A percentile compares a stretch with the other conserved stretches of the same genome.
These are phyloP conservation scores for Rhagonycha fulva DNA, from an alignment of 2,888 invertebrate genomes.

Conservation along the genomic window DNA sequence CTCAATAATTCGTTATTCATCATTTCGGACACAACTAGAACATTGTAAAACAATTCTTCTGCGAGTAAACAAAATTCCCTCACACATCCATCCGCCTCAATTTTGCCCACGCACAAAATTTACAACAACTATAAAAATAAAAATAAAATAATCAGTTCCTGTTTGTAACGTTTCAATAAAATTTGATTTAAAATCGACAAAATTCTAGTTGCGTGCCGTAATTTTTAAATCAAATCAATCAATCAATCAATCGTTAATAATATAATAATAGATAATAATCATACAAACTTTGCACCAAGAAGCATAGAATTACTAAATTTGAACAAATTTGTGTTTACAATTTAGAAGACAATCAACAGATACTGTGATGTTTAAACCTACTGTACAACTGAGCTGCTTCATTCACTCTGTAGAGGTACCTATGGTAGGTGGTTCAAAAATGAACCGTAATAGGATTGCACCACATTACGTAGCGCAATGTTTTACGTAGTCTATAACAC, in stretches of 20 bases:
- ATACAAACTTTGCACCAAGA: constrained; percentile 18
- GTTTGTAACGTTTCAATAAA: background rate
- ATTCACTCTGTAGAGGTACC: constrained; percentile 54
- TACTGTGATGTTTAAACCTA: constrained; percentile 41
- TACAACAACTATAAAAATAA: background rate
- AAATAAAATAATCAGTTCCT: background rate
- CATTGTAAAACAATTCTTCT: background rate
- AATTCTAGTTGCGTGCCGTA: background rate
- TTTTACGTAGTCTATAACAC: constrained; percentile 21
- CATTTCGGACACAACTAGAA: background rate
- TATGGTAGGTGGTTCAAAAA: constrained; percentile 52
- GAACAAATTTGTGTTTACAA: constrained; percentile 25
- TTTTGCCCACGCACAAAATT: background rate
- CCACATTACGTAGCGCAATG: constrained; percentile 43
- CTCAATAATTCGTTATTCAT: background rate
- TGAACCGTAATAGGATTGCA: constrained; percentile 48
- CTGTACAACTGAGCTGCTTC: constrained; percentile 52
- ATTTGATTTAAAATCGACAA: background rate
- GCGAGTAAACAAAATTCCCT: background rate
- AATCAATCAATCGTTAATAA: background rate
- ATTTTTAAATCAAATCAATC: background rate
- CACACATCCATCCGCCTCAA: background rate
- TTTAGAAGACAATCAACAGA: constrained; percentile 31
- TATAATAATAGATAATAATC: background rate
- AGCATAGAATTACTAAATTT: constrained; percentile 22